Evolutionary conservation across 2,797 vertebrate genomes (phyloP), one percentile per base, ranked within the genome.

Genomic region (Champsocephalus gunnari): DNA sequence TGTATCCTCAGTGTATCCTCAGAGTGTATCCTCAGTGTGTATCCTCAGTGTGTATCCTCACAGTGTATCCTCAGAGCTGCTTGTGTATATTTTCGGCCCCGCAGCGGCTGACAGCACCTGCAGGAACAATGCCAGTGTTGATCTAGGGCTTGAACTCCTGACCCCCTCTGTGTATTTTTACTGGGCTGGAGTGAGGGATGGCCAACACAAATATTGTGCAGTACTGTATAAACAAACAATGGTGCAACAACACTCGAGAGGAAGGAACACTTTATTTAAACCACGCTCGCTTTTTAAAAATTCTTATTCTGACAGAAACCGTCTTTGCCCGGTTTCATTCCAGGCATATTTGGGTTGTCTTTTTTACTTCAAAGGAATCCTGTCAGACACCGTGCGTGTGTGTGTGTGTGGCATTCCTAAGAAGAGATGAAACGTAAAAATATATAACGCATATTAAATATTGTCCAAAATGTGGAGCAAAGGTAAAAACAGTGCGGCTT

Each of bases 121-220:
- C 84, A 89, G 89, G 80, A 89, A 87, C 88, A 88, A 85, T 84
- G 77, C 84, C 71, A 78, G 74, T 69, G 79, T 68, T 85, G 87
- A 90, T 89, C 86, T 83, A 69, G 83, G 75, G 72, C 85, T 85
- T 88, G 90, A 93, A 92, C 91, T 92, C 79, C 51, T 92, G 93
- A 94, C 92, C 93, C 28, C 12, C 71, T 77, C 85, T 89, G 89
- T 93, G 89, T 93, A 89, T 93, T 92, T 92, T 87, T 90, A 87
- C 90, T 86, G 83, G 73, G 85, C 85, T 80, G 73, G 85, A 71
- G 82, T 81, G 80, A 88, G 77, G 54, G 74, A 86, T 71, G 72
- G 76, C 77, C 82, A 77, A 63, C 74, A 72, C 84, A 85, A 82
- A 77, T 84, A 87, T 68, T 82, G 81, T 65, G 77, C 84, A 77